phyloP scores from a whole-genome alignment of 37 sponge, comb jelly and placozoan species.

The Ephydatia muelleri region DNA sequence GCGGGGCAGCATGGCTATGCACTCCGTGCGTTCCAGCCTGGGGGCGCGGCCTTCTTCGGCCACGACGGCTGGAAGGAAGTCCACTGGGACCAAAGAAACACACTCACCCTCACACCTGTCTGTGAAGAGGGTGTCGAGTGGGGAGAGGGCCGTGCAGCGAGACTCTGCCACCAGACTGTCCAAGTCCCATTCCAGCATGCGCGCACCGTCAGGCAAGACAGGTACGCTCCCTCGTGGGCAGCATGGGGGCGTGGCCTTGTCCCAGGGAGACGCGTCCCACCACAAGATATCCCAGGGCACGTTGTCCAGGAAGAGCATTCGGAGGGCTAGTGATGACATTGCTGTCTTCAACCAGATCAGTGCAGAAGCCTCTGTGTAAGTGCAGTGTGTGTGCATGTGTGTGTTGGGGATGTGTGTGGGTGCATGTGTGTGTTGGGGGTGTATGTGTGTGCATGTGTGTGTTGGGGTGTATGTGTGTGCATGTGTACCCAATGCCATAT shows the following conservation, averaged over 20 bases:
- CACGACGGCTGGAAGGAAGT: conserved; percentile 2
- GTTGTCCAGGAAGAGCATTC: background rate
- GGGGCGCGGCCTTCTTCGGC: background rate
- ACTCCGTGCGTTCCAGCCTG: background rate
- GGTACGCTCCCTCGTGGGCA: background rate
- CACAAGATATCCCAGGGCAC: background rate
- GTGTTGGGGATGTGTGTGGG: conserved; percentile 15
- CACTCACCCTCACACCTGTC: background rate
- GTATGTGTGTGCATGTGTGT: background rate
- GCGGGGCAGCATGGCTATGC: background rate
- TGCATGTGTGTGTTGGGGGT: conserved; percentile 40
- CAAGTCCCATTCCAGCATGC: background rate
- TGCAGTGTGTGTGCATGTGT: conserved; percentile 11
- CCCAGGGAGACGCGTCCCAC: background rate
- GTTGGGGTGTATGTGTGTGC: background rate
- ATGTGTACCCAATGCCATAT: background rate
- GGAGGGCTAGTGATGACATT: background rate
- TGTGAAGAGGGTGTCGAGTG: conserved; percentile 34
- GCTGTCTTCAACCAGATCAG: conserved; percentile 54
- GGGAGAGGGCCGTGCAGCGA: conserved; percentile 1
- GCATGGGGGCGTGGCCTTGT: background rate
- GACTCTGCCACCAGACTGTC: background rate
- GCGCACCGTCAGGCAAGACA: background rate
- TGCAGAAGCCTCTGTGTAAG: conserved; percentile 13
- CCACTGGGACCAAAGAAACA: background rate